Conservation (phyloP, 1,140 invertebrate species). For the Drosophila neocordata region DNA sequence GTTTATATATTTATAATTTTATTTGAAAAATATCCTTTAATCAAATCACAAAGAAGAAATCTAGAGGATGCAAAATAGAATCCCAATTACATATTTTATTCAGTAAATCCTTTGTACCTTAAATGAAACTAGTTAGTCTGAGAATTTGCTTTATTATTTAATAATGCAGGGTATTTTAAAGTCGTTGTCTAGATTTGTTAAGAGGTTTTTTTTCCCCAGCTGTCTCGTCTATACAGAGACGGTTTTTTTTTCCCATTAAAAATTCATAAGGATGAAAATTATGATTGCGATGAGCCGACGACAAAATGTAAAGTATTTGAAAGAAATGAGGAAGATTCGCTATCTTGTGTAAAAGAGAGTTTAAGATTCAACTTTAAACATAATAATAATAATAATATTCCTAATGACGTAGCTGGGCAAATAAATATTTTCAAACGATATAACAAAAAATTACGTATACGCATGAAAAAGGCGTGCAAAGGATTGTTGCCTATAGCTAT, state of each 20-base stretch:
- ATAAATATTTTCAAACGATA: slow-evolving; percentile 14
- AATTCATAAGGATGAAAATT: slow-evolving; percentile 80
- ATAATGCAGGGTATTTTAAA: neutral
- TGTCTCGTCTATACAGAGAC: slow-evolving; percentile 15
- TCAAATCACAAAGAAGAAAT: too few relatives aligned
- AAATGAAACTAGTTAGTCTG: too few relatives aligned
- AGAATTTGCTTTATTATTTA: too few relatives aligned
- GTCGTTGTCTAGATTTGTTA: neutral
- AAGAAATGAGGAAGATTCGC: slow-evolving; percentile 24
- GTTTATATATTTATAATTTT: too few relatives aligned
- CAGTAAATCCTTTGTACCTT: too few relatives aligned
- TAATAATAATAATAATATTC: slow-evolving; percentile 63
- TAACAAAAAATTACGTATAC: slow-evolving; percentile 42
- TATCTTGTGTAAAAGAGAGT: neutral
- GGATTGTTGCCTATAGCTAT: neutral
- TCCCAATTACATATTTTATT: too few relatives aligned
- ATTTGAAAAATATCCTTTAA: too few relatives aligned
- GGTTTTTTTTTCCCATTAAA: slow-evolving; percentile 70
- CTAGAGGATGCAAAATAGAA: too few relatives aligned
- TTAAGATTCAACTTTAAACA: slow-evolving; percentile 24
- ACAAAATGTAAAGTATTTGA: slow-evolving; percentile 71
- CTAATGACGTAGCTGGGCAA: slow-evolving; percentile 40
- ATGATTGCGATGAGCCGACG: slow-evolving; percentile 76
- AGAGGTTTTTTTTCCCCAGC: slow-evolving; percentile 22
- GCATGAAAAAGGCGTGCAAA: neutral